Percentiles rank a stretch among this genome's conserved stretches.
These are phyloP conservation scores for Hippoglossus stenolepis DNA, from an alignment of 2,113 vertebrate genomes.

Conservation along the genomic window DNA sequence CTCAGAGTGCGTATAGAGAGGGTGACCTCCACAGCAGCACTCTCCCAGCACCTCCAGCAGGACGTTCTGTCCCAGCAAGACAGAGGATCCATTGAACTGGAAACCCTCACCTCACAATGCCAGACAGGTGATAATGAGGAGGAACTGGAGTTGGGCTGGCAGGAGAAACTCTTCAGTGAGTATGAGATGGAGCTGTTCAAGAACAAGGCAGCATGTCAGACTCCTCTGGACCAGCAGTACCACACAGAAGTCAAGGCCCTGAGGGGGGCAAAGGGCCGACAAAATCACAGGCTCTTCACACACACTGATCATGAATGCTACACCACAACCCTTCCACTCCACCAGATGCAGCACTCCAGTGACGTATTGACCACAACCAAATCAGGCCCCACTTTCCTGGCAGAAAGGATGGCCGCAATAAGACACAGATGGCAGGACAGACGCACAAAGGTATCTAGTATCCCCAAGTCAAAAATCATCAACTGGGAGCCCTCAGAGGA, in stretches of 20 bases:
- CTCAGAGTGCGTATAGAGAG: conserved; percentile 87
- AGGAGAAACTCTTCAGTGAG: conserved; percentile 98
- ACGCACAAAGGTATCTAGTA: conserved; percentile 85
- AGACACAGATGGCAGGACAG: conserved; percentile 90
- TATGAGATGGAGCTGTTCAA: conserved; percentile 93
- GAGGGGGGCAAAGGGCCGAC: conserved; percentile 81
- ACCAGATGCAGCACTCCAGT: conserved; percentile 81
- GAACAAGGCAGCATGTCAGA: conserved; percentile 87
- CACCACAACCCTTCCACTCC: conserved; percentile 82
- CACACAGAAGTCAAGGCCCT: conserved; percentile 86
- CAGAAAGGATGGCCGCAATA: conserved; percentile 91
- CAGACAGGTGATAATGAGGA: conserved; percentile 83
- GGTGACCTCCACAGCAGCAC: conserved; percentile 81
- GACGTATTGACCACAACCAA: conserved; percentile 82
- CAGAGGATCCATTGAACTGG: conserved; percentile 79
- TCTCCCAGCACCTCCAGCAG: conserved; percentile 83
- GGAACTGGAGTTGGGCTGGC: conserved; percentile 88
- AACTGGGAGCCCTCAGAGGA: conserved; percentile 94
- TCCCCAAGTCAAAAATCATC: conserved; percentile 88
- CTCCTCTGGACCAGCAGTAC: conserved; percentile 92
- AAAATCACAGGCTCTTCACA: conserved; percentile 91
- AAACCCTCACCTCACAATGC: conserved; percentile 74
- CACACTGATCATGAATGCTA: conserved; percentile 94
- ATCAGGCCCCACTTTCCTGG: conserved; percentile 86
- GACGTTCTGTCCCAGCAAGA: conserved; percentile 71